Base-by-base conservation (phyloP, 2,888 invertebrate genomes). In the Bombylius major region DNA sequence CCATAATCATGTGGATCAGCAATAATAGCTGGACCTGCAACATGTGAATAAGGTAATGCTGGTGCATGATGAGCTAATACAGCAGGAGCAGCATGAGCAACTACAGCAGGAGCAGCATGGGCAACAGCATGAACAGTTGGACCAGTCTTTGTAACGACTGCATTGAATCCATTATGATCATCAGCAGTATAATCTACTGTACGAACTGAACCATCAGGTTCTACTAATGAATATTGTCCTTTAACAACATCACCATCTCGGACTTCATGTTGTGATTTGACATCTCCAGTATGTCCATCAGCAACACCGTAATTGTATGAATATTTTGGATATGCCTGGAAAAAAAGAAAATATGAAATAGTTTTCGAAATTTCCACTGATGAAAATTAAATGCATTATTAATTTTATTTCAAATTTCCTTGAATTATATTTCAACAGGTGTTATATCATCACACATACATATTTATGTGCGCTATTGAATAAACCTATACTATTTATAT, bases 111-210 rank as follows among this genome's bases (percentile, higher is more conserved):
- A n/a, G 44, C 52, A 46, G 36, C 36, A 34, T 45, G 44, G 12
- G 44, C 58, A 14, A 54, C 47, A 33, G 63, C 63, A 58, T 72
- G 73, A 31, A 74, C 66, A 36, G 70, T 68, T 59, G 74, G 73
- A 31, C 70, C 74, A 55, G 65, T 70, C 66, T 74, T 74, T 59
- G 71, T 70, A 49, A 74, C 74, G 55, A 74, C 71, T n/a, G 74
- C 74, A 56, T 74, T 74, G 68, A 74, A 74, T 32, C 74, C 74
- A 51, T 71, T 72, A 63, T 73, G 72, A 50, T 74, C 74, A 66
- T 75, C 74, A 58, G 75, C 75, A 61, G 72, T 72, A 61, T 75
- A 75, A 62, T 75, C 75, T 51, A 75, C 74, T 59, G 74, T 75
- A 59, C 74, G 73, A 61, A 75, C 74, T 55, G 74, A 74, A 67